Base-by-base conservation (phyloP, 2,797 vertebrate species). In the Chaetophractus vellerosus region DNA sequence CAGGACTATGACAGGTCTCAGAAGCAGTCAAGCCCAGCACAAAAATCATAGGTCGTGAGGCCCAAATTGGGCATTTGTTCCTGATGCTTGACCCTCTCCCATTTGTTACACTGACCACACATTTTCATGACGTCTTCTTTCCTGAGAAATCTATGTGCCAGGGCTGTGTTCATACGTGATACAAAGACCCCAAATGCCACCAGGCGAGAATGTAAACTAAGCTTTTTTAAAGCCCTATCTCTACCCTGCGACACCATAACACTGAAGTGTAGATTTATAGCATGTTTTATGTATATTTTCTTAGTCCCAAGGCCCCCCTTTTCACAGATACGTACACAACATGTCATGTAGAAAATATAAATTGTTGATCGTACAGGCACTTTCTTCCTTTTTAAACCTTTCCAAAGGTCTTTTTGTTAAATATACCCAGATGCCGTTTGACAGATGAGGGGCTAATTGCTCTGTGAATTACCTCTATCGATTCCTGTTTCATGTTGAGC, bases 371-470 rank as follows among this genome's bases (percentile, higher is more conserved):
- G 95, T 98, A 98, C 95, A 96, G 97, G 98, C 98, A 98, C 98
- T 98, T 98, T 98, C 98, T 98, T 98, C 97, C 98, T 98, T 98
- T 98, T 98, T 98, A 98, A 98, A 98, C 98, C 98, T 99, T 99
- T 98, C 98, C 98, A 98, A 98, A 98, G 98, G 98, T 98, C 98
- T 98, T 98, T 98, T 98, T 98, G 98, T 99, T 99, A 99, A 99
- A 98, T 98, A 98, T 98, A 98, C 98, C 98, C 98, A 98, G 98
- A 99, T 98, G 98, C 98, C 98, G 96, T 98, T 98, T 98, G 99
- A 98, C 98, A 99, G 99, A 99, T 98, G 98, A 98, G 98, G 98
- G 98, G 98, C 99, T 99, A 99, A 99, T 99, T 99, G 99, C 98
- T 98, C 98, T 98, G 98, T 98, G 98, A 99, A 99, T 99, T 99